A percentile compares a stretch with the other conserved stretches of the same genome.
These are phyloP conservation scores for Psittacula derbiana DNA, from an alignment of 2,797 vertebrate species.

Conservation along the genomic window DNA sequence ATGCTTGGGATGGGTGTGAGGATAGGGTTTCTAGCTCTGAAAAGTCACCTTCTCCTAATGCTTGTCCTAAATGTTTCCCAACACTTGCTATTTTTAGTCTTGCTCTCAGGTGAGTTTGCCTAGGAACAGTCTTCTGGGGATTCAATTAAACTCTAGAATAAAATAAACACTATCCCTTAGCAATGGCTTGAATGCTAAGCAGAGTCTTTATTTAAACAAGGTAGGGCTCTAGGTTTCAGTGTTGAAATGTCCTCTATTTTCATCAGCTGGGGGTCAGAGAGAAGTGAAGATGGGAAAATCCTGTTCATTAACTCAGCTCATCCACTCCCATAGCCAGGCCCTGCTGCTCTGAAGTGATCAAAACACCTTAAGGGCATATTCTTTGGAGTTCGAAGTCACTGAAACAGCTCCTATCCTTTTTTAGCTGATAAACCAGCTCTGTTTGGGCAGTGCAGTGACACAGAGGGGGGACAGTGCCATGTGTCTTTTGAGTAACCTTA, in stretches of 20 bases:
- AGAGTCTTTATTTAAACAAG: neutral
- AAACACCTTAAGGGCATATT: neutral
- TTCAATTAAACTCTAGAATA: constrained; percentile 37
- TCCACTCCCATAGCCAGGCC: neutral
- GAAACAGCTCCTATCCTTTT: neutral
- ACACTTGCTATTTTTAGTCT: neutral
- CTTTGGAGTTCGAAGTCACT: neutral
- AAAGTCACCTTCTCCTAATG: neutral
- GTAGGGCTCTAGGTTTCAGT: neutral
- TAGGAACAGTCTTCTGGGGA: constrained; percentile 11
- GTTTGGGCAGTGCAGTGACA: neutral
- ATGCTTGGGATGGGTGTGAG: neutral
- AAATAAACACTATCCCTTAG: constrained; percentile 13
- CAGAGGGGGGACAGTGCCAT: neutral
- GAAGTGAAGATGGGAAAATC: neutral
- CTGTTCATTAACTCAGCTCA: neutral
- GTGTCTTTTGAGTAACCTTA: neutral
- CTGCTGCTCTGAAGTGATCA: neutral
- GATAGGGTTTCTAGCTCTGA: neutral
- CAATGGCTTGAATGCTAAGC: constrained; percentile 7
- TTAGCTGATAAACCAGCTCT: neutral
- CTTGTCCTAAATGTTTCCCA: neutral
- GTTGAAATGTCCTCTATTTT: constrained; percentile 15
- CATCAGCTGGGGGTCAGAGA: neutral
- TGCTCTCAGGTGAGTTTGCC: neutral